Evolutionary conservation across 2,797 vertebrate species (phyloP).

Genomic region (Fratercula arctica): DNA sequence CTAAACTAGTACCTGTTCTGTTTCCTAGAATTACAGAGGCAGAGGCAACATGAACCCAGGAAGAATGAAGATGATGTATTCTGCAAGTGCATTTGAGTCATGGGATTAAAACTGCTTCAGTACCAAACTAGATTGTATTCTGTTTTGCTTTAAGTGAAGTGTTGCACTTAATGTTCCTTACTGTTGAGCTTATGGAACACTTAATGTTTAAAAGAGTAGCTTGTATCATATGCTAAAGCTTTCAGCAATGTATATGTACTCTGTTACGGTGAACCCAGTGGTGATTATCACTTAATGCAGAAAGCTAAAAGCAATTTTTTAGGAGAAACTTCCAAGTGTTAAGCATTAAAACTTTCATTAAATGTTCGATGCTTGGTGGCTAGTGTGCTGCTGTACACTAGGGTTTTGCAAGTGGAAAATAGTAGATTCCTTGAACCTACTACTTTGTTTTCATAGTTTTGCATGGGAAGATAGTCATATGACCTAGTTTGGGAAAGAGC

Average conservation of each 20-base stretch:
- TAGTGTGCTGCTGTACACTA: background rate
- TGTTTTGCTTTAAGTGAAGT: constrained; percentile 25
- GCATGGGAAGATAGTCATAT: background rate
- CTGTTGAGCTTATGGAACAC: constrained; percentile 16
- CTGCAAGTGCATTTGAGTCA: constrained; percentile 56
- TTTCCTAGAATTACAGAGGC: constrained; percentile 57
- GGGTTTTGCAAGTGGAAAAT: background rate
- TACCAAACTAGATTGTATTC: constrained; percentile 15
- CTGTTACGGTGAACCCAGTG: background rate
- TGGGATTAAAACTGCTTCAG: constrained; percentile 70
- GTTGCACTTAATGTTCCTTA: background rate
- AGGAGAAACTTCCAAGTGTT: background rate
- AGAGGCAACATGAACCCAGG: constrained; percentile 16
- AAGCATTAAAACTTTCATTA: background rate
- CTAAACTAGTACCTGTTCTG: background rate
- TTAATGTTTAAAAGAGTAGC: constrained; percentile 16
- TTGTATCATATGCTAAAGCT: background rate
- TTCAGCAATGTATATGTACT: background rate
- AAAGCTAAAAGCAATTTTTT: background rate
- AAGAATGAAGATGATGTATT: constrained; percentile 25
- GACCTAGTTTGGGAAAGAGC: background rate
- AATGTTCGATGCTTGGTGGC: background rate
- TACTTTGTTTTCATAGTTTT: background rate
- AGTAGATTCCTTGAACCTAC: background rate
- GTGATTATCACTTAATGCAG: background rate